phyloP scores from a whole-genome alignment of 1,140 invertebrate genomes.

The Mamestra configurata region DNA sequence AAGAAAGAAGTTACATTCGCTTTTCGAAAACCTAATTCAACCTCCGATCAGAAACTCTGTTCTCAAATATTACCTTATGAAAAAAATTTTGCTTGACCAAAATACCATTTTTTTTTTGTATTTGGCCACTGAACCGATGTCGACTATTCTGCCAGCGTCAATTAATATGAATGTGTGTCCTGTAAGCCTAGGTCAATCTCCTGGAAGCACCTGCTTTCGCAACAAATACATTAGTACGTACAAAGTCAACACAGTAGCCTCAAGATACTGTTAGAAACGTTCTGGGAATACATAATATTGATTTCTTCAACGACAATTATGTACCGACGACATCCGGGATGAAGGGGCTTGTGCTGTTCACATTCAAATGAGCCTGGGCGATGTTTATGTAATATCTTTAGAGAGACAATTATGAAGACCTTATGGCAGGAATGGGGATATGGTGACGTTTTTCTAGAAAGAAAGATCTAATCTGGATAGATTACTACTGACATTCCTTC shows the following conservation, averaged over 20 bases:
- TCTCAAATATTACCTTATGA: too few relatives aligned
- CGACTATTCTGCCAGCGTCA: too few relatives aligned
- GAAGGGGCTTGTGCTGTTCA: constrained; percentile 29
- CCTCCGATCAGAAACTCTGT: too few relatives aligned
- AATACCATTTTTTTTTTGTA: too few relatives aligned
- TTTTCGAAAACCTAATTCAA: too few relatives aligned
- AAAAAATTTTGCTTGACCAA: too few relatives aligned
- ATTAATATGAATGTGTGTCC: neutral
- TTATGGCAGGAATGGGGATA: neutral
- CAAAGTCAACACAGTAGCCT: neutral
- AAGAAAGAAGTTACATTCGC: too few relatives aligned
- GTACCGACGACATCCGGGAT: constrained; percentile 43
- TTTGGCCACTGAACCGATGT: too few relatives aligned
- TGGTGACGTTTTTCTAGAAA: too few relatives aligned
- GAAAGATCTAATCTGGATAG: too few relatives aligned
- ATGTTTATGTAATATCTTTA: constrained; percentile 1
- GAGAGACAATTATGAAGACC: neutral
- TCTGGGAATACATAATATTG: constrained; percentile 26
- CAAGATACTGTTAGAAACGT: neutral
- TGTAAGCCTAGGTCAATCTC: neutral
- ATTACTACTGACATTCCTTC: too few relatives aligned
- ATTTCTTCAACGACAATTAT: constrained; percentile 43
- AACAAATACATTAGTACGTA: neutral
- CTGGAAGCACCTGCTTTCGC: neutral
- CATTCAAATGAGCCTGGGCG: constrained; percentile 30